These are phyloP conservation scores for Bombus difficillimus DNA, from an alignment of 1,140 invertebrate genomes.

Conservation along the genomic window DNA sequence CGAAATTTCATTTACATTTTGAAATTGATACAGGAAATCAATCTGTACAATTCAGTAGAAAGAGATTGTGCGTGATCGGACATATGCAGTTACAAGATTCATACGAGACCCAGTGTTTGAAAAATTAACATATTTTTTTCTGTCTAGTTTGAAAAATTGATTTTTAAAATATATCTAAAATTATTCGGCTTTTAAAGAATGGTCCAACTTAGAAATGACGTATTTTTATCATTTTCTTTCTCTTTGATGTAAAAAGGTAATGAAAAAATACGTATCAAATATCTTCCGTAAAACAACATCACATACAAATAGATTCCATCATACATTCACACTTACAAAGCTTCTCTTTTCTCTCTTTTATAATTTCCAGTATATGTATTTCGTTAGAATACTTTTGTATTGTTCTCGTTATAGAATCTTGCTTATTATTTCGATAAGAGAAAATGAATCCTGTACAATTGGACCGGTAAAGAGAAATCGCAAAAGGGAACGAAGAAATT, in stretches of 20 bases:
- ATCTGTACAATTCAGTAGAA: slow-evolving; percentile 7
- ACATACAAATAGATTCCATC: too few species aligned
- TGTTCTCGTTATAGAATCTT: neutral
- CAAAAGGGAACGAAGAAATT: neutral
- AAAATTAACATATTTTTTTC: too few species aligned
- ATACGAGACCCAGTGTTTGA: too few species aligned
- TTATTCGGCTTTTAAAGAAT: too few species aligned
- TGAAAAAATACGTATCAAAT: neutral
- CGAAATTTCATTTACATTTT: neutral
- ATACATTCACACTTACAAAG: too few species aligned
- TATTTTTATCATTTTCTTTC: neutral
- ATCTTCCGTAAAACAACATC: too few species aligned
- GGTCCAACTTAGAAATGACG: too few species aligned
- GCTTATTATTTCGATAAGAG: neutral
- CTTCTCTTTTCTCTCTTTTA: too few species aligned
- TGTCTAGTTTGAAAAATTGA: too few species aligned
- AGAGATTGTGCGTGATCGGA: neutral
- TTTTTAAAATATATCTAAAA: too few species aligned
- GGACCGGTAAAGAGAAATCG: neutral
- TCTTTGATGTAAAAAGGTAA: neutral
- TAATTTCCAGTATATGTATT: neutral
- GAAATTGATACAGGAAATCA: neutral
- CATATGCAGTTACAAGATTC: neutral
- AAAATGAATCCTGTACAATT: neutral
- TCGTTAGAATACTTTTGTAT: neutral